Evolutionary conservation across 2,888 invertebrate genomes (phyloP).

Genomic region (Panzeria rudis): DNA sequence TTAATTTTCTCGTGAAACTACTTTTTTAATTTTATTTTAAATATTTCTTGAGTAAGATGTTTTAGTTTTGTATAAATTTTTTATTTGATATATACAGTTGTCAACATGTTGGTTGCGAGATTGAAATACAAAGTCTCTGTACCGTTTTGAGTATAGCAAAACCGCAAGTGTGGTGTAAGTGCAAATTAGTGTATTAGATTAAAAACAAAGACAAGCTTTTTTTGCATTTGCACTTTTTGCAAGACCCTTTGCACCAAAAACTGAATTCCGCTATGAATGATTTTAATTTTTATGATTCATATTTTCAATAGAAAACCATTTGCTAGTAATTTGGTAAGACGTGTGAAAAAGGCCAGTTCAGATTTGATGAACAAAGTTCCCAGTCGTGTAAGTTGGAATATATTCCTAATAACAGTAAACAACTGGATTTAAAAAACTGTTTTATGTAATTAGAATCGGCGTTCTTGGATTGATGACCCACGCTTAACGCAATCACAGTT

Average conservation of each 20-base stretch:
- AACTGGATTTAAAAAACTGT: not conserved
- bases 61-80: not conserved
- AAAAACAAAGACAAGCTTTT: no score
- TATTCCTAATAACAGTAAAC: not conserved
- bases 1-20: no score
- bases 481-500: constrained; percentile 88
- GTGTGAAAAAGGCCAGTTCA: constrained; percentile 93
- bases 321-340: constrained; percentile 93
- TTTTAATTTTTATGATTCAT: not conserved
- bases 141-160: no score
- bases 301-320: constrained; percentile 89
- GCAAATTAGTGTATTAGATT: no score
- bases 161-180: no score
- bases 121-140: no score
- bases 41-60: not conserved
- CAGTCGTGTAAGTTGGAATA: constrained; percentile 85
- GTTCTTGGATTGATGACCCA: constrained; percentile 89
- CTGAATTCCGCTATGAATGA: no score
- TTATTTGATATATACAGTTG: no score
- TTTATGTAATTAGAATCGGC: constrained; percentile 86
- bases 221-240: no score
- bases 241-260: no score
- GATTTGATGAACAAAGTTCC: constrained; percentile 93
- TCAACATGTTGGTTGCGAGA: no score
- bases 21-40: not conserved